Evolutionary conservation across 2,888 invertebrate genomes (phyloP).

Genomic region (Drosophila nr. perissopoda): DNA sequence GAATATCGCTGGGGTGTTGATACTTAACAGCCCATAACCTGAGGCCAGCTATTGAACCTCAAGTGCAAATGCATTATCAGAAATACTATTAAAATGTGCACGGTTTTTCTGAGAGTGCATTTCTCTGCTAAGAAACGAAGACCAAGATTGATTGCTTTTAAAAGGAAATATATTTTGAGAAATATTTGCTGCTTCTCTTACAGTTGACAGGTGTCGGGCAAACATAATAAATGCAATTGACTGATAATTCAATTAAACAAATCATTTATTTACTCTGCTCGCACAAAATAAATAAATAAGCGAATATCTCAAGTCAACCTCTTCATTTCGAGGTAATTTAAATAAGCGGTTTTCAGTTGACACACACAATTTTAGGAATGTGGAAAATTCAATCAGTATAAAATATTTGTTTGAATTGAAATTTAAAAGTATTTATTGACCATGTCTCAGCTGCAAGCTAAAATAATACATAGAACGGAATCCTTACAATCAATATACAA

Average conservation of each 20-base stretch:
- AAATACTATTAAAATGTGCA: slow-evolving; percentile 17
- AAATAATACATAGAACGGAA: neutral
- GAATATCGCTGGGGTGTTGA: slow-evolving; percentile 59
- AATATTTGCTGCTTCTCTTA: neutral
- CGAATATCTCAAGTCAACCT: neutral
- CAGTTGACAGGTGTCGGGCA: slow-evolving; percentile 29
- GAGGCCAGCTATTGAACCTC: slow-evolving; percentile 16
- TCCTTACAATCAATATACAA: neutral
- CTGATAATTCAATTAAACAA: slow-evolving; percentile 23
- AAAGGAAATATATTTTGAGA: neutral
- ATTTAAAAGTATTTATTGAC: neutral
- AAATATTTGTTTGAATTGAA: neutral
- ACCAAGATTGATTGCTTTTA: neutral
- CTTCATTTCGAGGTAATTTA: no score
- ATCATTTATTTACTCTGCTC: neutral
- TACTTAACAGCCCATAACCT: slow-evolving; percentile 53
- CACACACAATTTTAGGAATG: neutral
- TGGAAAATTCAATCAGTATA: neutral
- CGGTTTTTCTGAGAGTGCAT: slow-evolving; percentile 17
- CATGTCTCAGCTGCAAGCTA: neutral
- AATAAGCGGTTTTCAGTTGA: slow-evolving; percentile 15
- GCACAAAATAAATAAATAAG: slow-evolving; percentile 4
- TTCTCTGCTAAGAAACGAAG: slow-evolving; percentile 18
- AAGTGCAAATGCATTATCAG: slow-evolving; percentile 32
- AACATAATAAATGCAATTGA: slow-evolving; percentile 16